Evolutionary conservation across 1,140 invertebrate genomes (phyloP), one percentile per base, ranked within the genome.

Genomic region (Tetraneura akinire): DNA sequence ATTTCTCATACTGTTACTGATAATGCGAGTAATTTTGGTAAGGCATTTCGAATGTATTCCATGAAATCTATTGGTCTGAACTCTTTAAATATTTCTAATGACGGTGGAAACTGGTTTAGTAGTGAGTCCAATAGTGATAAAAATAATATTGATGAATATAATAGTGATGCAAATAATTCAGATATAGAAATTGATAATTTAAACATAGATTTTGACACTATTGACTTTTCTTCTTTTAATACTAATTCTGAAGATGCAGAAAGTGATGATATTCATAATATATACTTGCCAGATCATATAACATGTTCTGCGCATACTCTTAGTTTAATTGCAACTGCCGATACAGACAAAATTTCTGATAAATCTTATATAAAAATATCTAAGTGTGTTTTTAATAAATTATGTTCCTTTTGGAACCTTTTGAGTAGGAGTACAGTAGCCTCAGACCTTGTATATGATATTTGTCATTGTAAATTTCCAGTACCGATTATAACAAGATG

Each of bases 21-120:
- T n/a, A 66, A 66, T n/a, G 62, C 62, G n/a, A 66, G 62, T 11
- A 66, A 66, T 66, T 66, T 66, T 42, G 62, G 62, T 21, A 66
- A 66, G 3, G 62, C 29, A n/a, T 66, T 66, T 14, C 10, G 62
- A 42, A 42, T 8, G 16, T 57, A 57, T 26, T 57, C 55, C 26
- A 13, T 57, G 13, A 57, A 57, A 4, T 57, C 55, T 14, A 57
- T 57, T 57, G 45, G 13, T 47, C 45, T 13, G 45, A 14, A 47
- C 1, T 47, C 45, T 47, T 47, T 47, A 14, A 47, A 47, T 47
- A 47, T 47, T 47, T 13, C 9, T 47, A 47, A 47, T 47, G 10
- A 47, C 13, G 8, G 8, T 37, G 32, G 32, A 37, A 47, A 47
- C 45, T 47, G 45, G 45, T 47, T 47, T 47, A 14, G 13, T 47